Percentiles rank a stretch among this genome's conserved stretches.
These are phyloP conservation scores for Lepisosteus osseus DNA, from an alignment of 2,113 vertebrate genomes.

Conservation along the genomic window DNA sequence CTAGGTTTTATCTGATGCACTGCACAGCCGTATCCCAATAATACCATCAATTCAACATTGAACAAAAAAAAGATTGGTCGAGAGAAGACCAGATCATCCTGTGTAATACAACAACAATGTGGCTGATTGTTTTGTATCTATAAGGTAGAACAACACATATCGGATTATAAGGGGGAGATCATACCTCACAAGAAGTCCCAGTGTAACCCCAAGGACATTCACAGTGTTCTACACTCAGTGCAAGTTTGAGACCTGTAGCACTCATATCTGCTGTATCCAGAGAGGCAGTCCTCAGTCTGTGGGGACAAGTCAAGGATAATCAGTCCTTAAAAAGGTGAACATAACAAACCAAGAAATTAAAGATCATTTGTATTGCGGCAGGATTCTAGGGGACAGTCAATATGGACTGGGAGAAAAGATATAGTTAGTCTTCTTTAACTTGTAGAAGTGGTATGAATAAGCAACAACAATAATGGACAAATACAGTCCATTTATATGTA, in stretches of 20 bases:
- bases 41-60: no score
- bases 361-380: not conserved
- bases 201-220: constrained; percentile 88
- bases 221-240: constrained; percentile 77
- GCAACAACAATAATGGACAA: no score
- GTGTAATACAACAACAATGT: no score
- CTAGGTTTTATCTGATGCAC: no score
- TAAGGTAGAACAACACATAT: no score
- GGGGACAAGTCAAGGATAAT: constrained; percentile 21
- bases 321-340: not conserved
- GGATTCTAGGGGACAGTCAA: not conserved
- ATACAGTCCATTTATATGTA: no score
- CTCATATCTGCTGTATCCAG: constrained; percentile 70
- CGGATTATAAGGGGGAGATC: not conserved
- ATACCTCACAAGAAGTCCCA: constrained; percentile 93
- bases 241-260: constrained; percentile 54
- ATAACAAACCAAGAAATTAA: constrained; percentile 5
- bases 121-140: no score
- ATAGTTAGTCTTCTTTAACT: no score
- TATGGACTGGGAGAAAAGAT: no score
- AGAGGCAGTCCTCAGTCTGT: constrained; percentile 75
- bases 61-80: not conserved
- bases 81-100: no score
- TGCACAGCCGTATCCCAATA: no score
- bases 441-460: no score